Evolutionary conservation across 2,888 invertebrate species (phyloP).

Genomic region (Polymixis flavicincta): DNA sequence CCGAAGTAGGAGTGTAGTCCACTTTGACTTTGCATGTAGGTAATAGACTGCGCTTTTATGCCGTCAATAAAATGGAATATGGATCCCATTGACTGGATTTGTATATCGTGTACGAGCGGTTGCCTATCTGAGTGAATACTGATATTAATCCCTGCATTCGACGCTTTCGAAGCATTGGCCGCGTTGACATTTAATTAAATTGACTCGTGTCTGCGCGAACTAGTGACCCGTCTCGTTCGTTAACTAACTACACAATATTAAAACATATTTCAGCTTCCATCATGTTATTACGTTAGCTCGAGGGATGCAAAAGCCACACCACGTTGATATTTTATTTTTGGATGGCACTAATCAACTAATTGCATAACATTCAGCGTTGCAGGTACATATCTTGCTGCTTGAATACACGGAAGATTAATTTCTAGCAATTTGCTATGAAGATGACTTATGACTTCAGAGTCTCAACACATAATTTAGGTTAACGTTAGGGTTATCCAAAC

Average conservation of each 20-base stretch:
- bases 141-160: conserved; percentile 78
- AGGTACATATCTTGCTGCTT: conserved; percentile 22
- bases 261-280: conserved; percentile 42
- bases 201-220: conserved; percentile 78
- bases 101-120: conserved; percentile 64
- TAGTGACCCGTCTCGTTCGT: conserved; percentile 72
- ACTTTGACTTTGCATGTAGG: conserved; percentile 33
- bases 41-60: conserved; percentile 24
- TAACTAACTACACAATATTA: conserved; percentile 42
- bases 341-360: conserved; percentile 35
- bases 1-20: conserved; percentile 32
- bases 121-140: conserved; percentile 73
- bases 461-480: conserved; percentile 60
- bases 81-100: conserved; percentile 62
- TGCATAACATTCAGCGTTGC: conserved; percentile 20
- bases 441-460: conserved; percentile 65
- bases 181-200: conserved; percentile 87
- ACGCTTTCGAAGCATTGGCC: conserved; percentile 78
- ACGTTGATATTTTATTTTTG: conserved; percentile 14
- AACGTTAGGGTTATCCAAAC: conserved; percentile 59
- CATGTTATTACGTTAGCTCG: conserved; percentile 34
- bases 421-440: conserved; percentile 56
- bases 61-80: conserved; percentile 62
- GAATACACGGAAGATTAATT: conserved; percentile 53
- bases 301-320: conserved; percentile 17